Conservation (phyloP, 1,140 invertebrate genomes). For the Penaeus indicus region DNA sequence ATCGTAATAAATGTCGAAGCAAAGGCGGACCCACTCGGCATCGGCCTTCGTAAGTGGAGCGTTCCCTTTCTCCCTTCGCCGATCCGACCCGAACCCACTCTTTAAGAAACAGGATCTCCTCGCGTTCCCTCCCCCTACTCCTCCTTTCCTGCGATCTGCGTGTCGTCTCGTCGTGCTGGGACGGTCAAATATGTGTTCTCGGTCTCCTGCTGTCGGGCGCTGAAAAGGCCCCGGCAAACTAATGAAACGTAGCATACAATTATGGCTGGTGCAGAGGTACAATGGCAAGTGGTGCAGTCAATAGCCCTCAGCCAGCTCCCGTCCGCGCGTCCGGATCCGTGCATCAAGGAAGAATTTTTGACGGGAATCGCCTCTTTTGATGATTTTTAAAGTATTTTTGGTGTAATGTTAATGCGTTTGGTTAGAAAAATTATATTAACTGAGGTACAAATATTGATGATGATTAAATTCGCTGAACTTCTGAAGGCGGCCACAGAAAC, state of each 20-base stretch:
- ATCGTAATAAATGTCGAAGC: no score
- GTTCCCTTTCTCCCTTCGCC: background rate
- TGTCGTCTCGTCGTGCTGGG: slow-evolving; percentile 46
- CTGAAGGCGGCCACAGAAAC: background rate
- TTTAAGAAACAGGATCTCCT: background rate
- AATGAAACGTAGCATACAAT: slow-evolving; percentile 65
- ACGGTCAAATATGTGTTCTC: slow-evolving; percentile 56
- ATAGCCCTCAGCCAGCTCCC: slow-evolving; percentile 23
- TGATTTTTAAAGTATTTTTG: no score
- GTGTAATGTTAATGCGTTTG: no score
- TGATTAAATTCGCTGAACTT: background rate
- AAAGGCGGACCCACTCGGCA: no score
- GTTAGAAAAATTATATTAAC: no score
- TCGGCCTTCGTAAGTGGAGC: no score
- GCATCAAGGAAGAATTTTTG: background rate
- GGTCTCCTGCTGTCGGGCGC: slow-evolving; percentile 58
- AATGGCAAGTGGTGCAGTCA: slow-evolving; percentile 58
- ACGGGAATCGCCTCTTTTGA: no score
- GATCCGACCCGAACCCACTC: background rate
- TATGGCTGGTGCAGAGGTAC: slow-evolving; percentile 54
- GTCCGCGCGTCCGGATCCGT: slow-evolving; percentile 4
- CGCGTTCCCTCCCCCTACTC: slow-evolving; percentile 1
- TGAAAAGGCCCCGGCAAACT: slow-evolving; percentile 59
- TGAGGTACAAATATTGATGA: no score
- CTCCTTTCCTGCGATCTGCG: background rate